Percentiles rank a stretch among this genome's conserved stretches.
Evolutionary conservation across 2,888 invertebrate genomes (phyloP).

Genomic region (Agrochola circellaris): DNA sequence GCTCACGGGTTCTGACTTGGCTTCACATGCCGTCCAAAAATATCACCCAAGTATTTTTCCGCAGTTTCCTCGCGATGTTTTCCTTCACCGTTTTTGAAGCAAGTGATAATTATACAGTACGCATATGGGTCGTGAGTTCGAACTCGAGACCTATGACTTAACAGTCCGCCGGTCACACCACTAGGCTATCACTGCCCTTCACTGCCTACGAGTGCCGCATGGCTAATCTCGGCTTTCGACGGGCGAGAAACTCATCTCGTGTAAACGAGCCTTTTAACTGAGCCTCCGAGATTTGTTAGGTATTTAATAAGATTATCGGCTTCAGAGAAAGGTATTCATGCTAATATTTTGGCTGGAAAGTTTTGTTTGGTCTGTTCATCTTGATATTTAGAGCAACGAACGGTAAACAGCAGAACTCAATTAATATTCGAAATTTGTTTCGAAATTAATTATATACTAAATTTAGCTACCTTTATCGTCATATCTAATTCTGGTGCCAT

Average conservation of each 20-base stretch:
- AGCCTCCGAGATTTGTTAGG: conserved; percentile 21
- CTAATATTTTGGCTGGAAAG: conserved; percentile 32
- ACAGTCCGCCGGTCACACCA: no score
- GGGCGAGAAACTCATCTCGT: background rate
- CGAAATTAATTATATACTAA: no score
- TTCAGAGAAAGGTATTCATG: conserved; percentile 29
- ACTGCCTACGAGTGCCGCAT: no score
- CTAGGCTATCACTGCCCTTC: no score
- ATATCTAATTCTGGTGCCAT: background rate
- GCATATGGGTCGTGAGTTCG: no score
- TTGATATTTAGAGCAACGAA: conserved; percentile 5
- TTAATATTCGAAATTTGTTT: conserved; percentile 31
- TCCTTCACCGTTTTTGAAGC: no score
- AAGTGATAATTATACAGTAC: no score
- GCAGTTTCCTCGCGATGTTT: no score
- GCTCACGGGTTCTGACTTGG: no score
- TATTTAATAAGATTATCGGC: conserved; percentile 52
- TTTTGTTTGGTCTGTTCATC: conserved; percentile 15
- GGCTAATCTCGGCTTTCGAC: background rate
- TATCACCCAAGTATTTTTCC: no score
- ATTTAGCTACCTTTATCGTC: background rate
- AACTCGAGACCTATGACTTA: no score
- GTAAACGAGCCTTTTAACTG: background rate
- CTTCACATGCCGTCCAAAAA: no score
- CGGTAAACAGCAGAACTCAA: conserved; percentile 1